Base-by-base conservation (phyloP, 1,140 invertebrate genomes). In the Centruroides vittatus region DNA sequence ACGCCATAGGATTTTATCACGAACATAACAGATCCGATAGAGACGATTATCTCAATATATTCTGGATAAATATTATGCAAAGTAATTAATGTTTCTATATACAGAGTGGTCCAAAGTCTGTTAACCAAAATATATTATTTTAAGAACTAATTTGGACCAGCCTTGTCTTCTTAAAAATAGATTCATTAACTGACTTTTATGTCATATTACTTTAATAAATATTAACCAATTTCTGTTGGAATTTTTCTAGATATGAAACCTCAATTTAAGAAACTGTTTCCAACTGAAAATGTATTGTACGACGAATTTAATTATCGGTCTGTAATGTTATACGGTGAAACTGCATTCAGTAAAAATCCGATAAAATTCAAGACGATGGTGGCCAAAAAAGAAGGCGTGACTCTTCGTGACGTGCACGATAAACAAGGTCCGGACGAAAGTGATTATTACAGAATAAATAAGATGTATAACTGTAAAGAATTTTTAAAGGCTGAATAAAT, bases 1-100 rank as follows among this genome's bases (percentile, higher is more conserved):
- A 68, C 53, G 62, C 65, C 7, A 63, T 68, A 47, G 66, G 66
- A n/a, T 68, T 68, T 58, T 66, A 64, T 41, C 67, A 67, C 55
- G 66, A 67, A 54, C 67, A 68, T 54, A 61, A 61, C 23, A 36
- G 66, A 8, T 60, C 61, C 23, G 67, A 68, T 57, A 54, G 66
- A 51, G 67, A 68, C 52, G 56, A 64, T 8, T 69, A 64, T 35
- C 5, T 41, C 7, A 41, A 5, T 41, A 41, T 41, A 41, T 6
- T 41, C 7, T 41, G 41, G 41, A 8, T 6, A 41, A 41, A 41
- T 8, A 41, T 41, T 3, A 8, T 6, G 34, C 6, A 11, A 60
- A 57, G 57, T 60, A 55, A 6, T 41, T 8, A 41, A 23, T 23
- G 23, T 23, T 23, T 1, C 23, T 23, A 23, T 23, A 23, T 23